Evolutionary conservation across 1,140 invertebrate genomes (phyloP).

Genomic region (Hirudo medicinalis): DNA sequence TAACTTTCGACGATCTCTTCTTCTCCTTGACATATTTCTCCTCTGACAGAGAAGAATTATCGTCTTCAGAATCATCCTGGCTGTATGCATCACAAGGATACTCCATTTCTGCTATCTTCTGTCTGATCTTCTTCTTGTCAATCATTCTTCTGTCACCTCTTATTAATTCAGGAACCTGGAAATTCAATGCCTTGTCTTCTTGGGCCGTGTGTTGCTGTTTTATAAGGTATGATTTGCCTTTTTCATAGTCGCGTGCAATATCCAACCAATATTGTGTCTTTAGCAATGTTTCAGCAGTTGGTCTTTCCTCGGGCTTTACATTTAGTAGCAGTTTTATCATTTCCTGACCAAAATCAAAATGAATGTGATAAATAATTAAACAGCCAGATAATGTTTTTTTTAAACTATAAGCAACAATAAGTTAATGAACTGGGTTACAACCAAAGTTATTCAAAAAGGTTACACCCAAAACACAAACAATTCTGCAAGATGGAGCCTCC

Average conservation of each 20-base stretch:
- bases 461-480: no score
- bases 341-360: neutral
- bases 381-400: no score
- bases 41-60: neutral
- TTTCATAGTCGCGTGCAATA: neutral
- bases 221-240: neutral
- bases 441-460: no score
- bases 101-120: neutral
- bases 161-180: neutral
- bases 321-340: constrained; percentile 5
- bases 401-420: no score
- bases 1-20: neutral
- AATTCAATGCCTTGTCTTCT: neutral
- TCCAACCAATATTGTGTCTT: neutral
- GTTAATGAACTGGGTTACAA: no score
- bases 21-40: neutral
- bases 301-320: neutral
- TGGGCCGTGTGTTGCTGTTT: neutral
- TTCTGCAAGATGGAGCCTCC: no score
- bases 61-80: neutral
- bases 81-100: neutral
- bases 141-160: neutral
- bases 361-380: no score
- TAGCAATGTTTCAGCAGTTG: neutral
- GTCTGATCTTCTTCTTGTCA: neutral